Percentiles rank a stretch among this genome's conserved stretches.
phyloP scores from a whole-genome alignment of 2,113 vertebrate genomes.

The Megaceryle maxima region DNA sequence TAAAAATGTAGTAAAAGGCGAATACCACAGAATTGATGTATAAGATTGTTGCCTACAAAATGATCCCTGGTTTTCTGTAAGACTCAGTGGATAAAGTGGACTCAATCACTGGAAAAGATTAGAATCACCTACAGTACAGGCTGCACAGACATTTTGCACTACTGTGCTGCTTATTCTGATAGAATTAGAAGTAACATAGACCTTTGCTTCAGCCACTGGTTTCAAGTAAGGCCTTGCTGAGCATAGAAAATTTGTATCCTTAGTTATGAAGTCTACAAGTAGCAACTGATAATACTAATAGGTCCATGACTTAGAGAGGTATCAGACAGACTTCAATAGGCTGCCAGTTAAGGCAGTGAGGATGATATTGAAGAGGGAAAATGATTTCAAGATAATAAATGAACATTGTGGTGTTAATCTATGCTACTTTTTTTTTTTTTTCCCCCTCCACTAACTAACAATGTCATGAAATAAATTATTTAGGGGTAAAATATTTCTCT shows the following conservation, averaged over 20 bases:
- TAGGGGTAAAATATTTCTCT: slow-evolving; percentile 72
- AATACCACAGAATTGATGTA: neutral
- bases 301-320: neutral
- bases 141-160: neutral
- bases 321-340: neutral
- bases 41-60: neutral
- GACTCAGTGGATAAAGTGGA: neutral
- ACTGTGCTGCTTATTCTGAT: neutral
- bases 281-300: neutral
- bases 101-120: neutral
- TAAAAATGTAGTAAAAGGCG: neutral
- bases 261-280: neutral
- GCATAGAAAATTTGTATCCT: neutral
- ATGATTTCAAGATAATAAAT: slow-evolving; percentile 30
- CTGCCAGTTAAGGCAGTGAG: neutral
- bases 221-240: neutral
- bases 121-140: neutral
- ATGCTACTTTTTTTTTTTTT: slow-evolving; percentile 27
- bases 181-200: neutral
- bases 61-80: neutral
- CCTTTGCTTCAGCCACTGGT: neutral
- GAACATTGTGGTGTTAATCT: slow-evolving; percentile 49
- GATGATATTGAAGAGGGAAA: neutral
- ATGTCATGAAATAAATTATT: slow-evolving; percentile 74
- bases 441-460: slow-evolving; percentile 47